Evolutionary conservation across 2,888 invertebrate genomes (phyloP).

Genomic region (Nephrocerus scutellatus): DNA sequence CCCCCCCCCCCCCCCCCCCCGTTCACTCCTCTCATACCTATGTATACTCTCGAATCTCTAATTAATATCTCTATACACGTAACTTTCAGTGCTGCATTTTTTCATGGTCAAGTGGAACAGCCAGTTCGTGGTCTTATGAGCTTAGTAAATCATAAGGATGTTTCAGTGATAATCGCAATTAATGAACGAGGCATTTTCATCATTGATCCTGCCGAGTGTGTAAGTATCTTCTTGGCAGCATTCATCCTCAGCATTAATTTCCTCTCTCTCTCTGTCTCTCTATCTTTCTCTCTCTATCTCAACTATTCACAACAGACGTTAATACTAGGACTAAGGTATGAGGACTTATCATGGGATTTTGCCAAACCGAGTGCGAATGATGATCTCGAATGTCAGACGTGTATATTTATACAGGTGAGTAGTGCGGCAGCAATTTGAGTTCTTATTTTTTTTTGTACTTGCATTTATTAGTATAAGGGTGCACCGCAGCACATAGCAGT

Average conservation of each 20-base stretch:
- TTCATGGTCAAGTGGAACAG: conserved; percentile 91
- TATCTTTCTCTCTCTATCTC: not conserved
- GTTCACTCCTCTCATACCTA: conserved; percentile 1
- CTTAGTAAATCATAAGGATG: conserved; percentile 77
- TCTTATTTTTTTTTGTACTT: conserved; percentile 1
- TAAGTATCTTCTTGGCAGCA: conserved; percentile 51
- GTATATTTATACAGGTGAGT: conserved; percentile 73
- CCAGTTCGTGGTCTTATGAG: conserved; percentile 80
- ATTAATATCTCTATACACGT: too few species aligned
- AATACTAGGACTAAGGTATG: conserved; percentile 75
- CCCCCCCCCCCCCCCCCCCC: not conserved
- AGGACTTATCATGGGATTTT: conserved; percentile 89
- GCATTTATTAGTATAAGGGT: conserved; percentile 70
- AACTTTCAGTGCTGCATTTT: conserved; percentile 73
- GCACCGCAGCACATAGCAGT: too few species aligned
- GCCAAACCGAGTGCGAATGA: conserved; percentile 75
- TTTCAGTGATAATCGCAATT: conserved; percentile 82
- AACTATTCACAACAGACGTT: too few species aligned
- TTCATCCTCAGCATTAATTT: not conserved
- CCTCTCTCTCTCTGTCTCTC: not conserved
- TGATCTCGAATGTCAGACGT: conserved; percentile 80
- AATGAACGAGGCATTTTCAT: conserved; percentile 79
- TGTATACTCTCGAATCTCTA: conserved; percentile 5
- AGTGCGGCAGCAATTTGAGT: not conserved
- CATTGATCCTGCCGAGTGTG: conserved; percentile 76